Conservation (phyloP, 2,113 vertebrate genomes). For the Phylloscopus whistleri region DNA sequence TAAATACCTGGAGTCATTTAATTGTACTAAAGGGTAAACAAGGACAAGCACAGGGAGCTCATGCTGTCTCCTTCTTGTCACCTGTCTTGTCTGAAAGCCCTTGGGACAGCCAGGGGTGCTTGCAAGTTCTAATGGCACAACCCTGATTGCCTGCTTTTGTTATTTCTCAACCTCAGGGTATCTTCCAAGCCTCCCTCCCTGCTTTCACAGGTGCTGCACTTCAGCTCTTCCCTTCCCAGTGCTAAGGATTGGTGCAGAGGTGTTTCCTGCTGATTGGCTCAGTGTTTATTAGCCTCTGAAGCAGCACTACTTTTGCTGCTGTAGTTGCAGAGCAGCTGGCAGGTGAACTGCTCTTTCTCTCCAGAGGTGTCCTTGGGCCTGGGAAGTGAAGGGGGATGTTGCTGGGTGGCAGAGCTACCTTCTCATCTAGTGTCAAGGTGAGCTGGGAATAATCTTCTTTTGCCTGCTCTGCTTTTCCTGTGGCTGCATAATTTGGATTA, state of each 20-base stretch:
- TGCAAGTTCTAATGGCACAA: background rate
- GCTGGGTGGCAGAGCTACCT: background rate
- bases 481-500: background rate
- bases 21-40: background rate
- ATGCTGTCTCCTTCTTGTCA: background rate
- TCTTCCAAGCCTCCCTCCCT: background rate
- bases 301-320: background rate
- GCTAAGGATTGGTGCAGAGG: background rate
- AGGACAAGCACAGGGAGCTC: background rate
- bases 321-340: background rate
- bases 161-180: background rate
- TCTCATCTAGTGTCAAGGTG: background rate
- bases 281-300: background rate
- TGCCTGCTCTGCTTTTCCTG: background rate
- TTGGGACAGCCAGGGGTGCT: background rate
- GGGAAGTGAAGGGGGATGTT: background rate
- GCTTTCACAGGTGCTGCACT: background rate
- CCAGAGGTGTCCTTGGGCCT: background rate
- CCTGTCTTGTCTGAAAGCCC: background rate
- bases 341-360: background rate
- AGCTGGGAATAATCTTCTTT: background rate
- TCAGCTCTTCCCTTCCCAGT: background rate
- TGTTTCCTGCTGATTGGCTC: background rate
- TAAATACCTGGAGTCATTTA: background rate
- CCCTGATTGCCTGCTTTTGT: background rate